Evolutionary conservation across 2,113 vertebrate species (phyloP), one percentile per base, ranked within the genome.

Genomic region (Dunckerocampus dactyliophorus): DNA sequence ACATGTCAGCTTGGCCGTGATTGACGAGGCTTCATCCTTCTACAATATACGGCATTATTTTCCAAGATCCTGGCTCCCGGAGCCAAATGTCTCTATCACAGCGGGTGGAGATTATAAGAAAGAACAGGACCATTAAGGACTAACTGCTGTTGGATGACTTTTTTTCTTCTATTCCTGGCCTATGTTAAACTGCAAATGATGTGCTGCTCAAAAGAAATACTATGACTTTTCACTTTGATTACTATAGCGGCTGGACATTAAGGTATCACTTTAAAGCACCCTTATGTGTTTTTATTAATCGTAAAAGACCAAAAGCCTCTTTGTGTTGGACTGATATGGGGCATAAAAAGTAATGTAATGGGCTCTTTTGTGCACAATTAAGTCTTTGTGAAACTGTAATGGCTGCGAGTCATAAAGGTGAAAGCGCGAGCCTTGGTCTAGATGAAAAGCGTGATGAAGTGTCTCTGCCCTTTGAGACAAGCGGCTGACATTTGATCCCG

Each of bases 21-120:
- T 81, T 83, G 78, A 87, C 63, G 79, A 80, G 65, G 39, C 63
- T 72, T 81, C 80, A 82, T 85, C 79, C 77, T 75, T 85, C 17
- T 34, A 10, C 71, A 56, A 57, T 63, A 48, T 49, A 12, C 21
- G 13, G 28, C 51, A 22, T 64, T 69, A 79, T 77, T 75, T 69
- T 63, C 61, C 14, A 46, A 49, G 68, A 75, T 62, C 59, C 56
- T 34, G 58, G 67, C 61, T 73, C 14, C 52, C 43, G 17, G 31
- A 60, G 37, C 34, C 48, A 74, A 57, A 70, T 17, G 48, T 56
- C 53, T 65, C 69, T 42, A 71, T 71, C 62, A 58, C 20, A 53
- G 71, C 53, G 46, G 50, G 31, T 63, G 16, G 43, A 59, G 45
- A 57, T 21, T 24, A 50, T 45, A 34, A 53, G 12, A 48, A 21